These are phyloP conservation scores for Rotaria magnacalcarata DNA, from an alignment of 2,888 invertebrate species.

Conservation along the genomic window DNA sequence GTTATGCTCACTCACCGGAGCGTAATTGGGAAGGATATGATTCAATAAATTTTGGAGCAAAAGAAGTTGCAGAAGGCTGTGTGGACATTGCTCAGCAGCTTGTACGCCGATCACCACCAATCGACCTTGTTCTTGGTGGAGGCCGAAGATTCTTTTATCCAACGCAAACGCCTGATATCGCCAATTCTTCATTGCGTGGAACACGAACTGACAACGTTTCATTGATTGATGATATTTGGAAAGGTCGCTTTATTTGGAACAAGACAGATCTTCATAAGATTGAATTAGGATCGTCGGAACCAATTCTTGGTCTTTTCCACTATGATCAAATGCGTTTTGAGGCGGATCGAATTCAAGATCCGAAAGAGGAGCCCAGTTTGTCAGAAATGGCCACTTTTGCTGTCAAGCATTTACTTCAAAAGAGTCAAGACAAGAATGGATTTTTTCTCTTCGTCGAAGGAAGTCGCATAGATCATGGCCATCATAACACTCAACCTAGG, in stretches of 20 bases:
- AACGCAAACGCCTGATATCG: conserved; percentile 5
- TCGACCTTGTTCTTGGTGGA: conserved; percentile 41
- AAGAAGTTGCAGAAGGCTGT: conserved; percentile 37
- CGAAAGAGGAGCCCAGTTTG: conserved; percentile 41
- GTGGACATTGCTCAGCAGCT: conserved; percentile 44
- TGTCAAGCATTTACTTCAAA: conserved; percentile 20
- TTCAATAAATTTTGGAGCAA: conserved; percentile 20
- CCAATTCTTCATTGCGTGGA: conserved; percentile 6
- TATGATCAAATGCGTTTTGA: conserved; percentile 69
- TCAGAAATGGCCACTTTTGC: conserved; percentile 42
- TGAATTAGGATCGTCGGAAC: neutral
- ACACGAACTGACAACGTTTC: conserved; percentile 37
- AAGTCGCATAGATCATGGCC: conserved; percentile 42
- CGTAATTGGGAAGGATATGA: conserved; percentile 48
- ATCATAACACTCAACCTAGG: conserved; percentile 42
- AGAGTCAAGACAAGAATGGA: conserved; percentile 36
- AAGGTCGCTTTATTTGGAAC: neutral
- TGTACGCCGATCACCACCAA: conserved; percentile 4
- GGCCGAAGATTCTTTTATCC: conserved; percentile 38
- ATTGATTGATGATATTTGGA: conserved; percentile 42
- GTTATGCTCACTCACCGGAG: conserved; percentile 53
- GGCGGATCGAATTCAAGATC: neutral
- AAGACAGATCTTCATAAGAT: conserved; percentile 29
- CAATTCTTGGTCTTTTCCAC: conserved; percentile 51
- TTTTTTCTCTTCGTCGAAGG: conserved; percentile 44